Conservation (phyloP, 2,113 vertebrate species). For the Martes martes region DNA sequence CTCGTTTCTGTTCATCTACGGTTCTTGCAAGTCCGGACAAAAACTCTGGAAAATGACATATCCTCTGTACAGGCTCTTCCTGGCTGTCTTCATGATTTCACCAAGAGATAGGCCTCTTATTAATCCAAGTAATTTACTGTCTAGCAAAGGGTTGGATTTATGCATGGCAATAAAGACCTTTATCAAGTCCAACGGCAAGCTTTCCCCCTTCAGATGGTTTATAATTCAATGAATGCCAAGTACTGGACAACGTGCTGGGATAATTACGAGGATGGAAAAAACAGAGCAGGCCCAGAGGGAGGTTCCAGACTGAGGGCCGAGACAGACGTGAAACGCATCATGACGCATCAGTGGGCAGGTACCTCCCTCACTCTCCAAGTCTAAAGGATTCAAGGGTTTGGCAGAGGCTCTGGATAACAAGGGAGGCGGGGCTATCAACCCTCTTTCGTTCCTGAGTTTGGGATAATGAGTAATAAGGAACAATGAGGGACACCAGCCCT, state of each 20-base stretch:
- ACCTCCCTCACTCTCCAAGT: rapidly evolving
- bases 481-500: background rate
- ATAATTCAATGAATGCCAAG: background rate
- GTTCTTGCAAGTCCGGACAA: background rate
- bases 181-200: background rate
- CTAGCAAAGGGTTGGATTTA: background rate
- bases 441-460: background rate
- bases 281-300: background rate
- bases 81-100: background rate
- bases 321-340: background rate
- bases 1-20: background rate
- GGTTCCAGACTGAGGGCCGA: background rate
- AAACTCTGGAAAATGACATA: background rate
- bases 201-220: background rate
- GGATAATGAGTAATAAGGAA: background rate
- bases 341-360: rapidly evolving
- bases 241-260: background rate
- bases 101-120: background rate
- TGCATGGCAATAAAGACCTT: background rate
- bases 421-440: background rate
- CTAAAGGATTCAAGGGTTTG: background rate
- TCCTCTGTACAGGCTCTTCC: background rate
- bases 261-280: background rate
- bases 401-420: background rate
- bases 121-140: background rate